Base-by-base conservation (phyloP, 1,140 invertebrate genomes). In the Drosophila pallidifrons region DNA sequence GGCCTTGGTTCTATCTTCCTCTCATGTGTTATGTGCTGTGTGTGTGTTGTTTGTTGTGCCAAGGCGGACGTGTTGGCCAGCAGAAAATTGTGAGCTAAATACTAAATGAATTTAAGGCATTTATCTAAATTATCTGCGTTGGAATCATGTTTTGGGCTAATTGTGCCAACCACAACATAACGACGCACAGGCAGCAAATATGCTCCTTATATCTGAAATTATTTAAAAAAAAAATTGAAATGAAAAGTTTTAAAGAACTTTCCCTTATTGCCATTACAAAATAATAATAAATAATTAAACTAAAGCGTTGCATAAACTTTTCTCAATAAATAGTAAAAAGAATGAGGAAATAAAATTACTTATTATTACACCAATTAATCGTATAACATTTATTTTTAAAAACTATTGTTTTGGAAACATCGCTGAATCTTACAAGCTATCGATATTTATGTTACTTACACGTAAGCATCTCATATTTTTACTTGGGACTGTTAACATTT, bases 91-190 rank as follows among this genome's bases (percentile, higher is more conserved):
- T 55, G 65, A 58, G 51, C 58, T 69, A 63, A 70, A 70, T 58
- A 51, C 45, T 58, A 70, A 75, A 70, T 70, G 58, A 69, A 75
- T 75, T 75, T 75, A 69, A 58, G 52, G 28, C 59, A 70, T 70
- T 75, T 70, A 70, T 70, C 66, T 70, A 51, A 70, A 75, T 70
- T 57, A 75, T 75, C 68, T 63, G 25, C 41, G 13, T 46, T 30
- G 30, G 49, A 69, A 55, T 61, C 72, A 63, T 43, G 41, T 47
- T 49, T 20, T 16, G 6, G 11, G 20, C 46, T 73, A 74, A 74
- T 74, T 64, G 60, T 43, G 35, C 5, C 32, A 32, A 32, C 5
- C 51, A 51, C 45, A 49, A 1, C 3, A 4, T 7, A 30, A 13
- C 35, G 15, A 41, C 13, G n/a, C 30, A 1, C 41, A 20, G 15